Percentiles rank a stretch among this genome's conserved stretches.
These are phyloP conservation scores for Acromyrmex echinatior DNA, from an alignment of 1,140 invertebrate species.

Conservation along the genomic window DNA sequence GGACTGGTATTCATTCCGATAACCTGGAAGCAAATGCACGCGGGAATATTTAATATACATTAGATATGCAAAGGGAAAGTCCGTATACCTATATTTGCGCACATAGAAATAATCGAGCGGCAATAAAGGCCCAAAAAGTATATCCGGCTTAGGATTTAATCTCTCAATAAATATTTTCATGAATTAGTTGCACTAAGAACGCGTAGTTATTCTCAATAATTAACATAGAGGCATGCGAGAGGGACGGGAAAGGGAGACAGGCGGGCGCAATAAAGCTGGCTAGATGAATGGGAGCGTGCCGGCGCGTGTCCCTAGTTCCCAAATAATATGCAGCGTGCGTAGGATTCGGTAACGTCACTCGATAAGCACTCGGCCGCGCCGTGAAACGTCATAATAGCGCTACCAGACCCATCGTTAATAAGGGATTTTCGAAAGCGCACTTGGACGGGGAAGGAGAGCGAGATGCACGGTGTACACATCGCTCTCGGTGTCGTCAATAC, in stretches of 20 bases:
- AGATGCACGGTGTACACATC: neutral
- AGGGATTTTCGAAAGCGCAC: slow-evolving; percentile 79
- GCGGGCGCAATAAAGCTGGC: slow-evolving; percentile 48
- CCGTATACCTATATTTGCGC: neutral
- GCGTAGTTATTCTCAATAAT: slow-evolving; percentile 51
- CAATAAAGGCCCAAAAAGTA: neutral
- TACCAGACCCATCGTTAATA: slow-evolving; percentile 81
- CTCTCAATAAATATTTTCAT: slow-evolving; percentile 37
- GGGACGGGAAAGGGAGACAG: neutral
- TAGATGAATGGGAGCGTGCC: slow-evolving; percentile 84
- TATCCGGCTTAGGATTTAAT: slow-evolving; percentile 2
- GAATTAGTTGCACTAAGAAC: neutral
- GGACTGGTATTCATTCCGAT: slow-evolving; percentile 75
- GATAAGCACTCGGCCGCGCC: slow-evolving; percentile 73
- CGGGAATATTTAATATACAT: neutral
- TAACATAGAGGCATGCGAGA: neutral
- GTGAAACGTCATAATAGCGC: slow-evolving; percentile 85
- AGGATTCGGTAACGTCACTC: slow-evolving; percentile 41
- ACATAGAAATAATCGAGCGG: neutral
- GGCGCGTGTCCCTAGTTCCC: slow-evolving; percentile 83
- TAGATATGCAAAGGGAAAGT: neutral
- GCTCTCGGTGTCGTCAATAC: neutral
- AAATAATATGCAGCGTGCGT: slow-evolving; percentile 72
- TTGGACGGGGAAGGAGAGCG: slow-evolving; percentile 9
- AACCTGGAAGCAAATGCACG: slow-evolving; percentile 72